phyloP scores from a whole-genome alignment of 2,888 invertebrate genomes.

The Pyrrhosoma nymphula region DNA sequence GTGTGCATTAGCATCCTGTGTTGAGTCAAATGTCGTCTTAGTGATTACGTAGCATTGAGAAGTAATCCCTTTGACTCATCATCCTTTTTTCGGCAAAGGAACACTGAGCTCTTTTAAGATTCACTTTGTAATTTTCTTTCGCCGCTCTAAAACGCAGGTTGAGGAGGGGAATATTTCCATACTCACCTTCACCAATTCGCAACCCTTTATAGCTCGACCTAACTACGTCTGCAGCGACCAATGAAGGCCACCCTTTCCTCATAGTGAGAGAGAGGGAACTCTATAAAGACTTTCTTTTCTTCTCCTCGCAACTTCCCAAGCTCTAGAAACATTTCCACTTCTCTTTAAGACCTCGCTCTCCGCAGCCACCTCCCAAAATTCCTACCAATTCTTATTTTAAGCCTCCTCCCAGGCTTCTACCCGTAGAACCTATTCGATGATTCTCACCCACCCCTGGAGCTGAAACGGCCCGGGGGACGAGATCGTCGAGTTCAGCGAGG shows the following conservation, averaged over 20 bases:
- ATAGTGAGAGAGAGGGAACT: background rate
- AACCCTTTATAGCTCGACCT: background rate
- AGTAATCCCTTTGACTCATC: background rate
- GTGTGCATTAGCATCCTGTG: background rate
- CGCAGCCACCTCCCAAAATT: background rate
- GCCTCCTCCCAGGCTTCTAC: background rate
- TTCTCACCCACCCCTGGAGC: background rate
- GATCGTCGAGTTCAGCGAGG: too few species aligned
- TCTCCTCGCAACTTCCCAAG: background rate
- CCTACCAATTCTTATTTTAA: background rate
- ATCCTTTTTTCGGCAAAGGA: background rate
- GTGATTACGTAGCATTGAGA: background rate
- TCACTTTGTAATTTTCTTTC: background rate
- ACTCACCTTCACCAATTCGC: background rate
- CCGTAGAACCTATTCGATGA: background rate
- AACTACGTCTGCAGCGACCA: background rate
- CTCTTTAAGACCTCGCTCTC: background rate
- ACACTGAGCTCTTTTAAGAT: background rate
- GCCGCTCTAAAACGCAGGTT: background rate
- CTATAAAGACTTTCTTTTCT: background rate
- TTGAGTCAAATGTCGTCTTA: too few species aligned
- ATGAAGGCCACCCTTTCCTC: background rate
- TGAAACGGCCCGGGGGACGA: background rate
- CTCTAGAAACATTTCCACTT: background rate
- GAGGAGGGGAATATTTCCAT: background rate